Conservation (phyloP, 2,888 invertebrate genomes). For the Cryptosula pallasiana region DNA sequence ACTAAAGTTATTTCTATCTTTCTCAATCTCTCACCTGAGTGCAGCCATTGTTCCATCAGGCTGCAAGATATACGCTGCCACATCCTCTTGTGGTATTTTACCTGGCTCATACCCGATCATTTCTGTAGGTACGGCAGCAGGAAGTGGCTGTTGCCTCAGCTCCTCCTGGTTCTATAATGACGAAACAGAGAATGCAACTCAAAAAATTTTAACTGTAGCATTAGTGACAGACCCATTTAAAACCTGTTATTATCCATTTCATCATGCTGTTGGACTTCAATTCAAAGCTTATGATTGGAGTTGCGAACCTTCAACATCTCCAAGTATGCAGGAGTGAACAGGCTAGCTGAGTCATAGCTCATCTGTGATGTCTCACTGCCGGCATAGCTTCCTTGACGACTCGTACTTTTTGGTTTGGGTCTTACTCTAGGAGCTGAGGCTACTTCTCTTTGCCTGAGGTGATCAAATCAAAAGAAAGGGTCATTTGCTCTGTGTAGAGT, state of each 20-base stretch:
- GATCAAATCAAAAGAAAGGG: no score
- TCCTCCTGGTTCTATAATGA: not conserved
- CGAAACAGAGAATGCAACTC: no score
- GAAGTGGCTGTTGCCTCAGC: not conserved
- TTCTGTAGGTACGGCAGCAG: not conserved
- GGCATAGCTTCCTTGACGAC: not conserved
- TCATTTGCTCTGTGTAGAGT: no score
- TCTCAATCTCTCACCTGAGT: constrained; percentile 15
- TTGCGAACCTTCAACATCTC: constrained; percentile 14
- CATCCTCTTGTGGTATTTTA: constrained; percentile 19
- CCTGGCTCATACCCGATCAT: not conserved
- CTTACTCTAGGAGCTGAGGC: not conserved
- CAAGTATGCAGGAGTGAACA: constrained; percentile 7
- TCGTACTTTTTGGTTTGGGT: not conserved
- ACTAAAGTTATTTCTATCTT: no score
- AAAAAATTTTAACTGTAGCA: no score
- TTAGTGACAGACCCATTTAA: no score
- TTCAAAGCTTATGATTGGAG: not conserved
- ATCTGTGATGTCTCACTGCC: constrained; percentile 3
- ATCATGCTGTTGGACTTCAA: no score
- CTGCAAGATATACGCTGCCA: constrained; percentile 21
- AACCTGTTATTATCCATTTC: no score
- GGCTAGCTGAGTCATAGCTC: not conserved
- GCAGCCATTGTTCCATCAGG: constrained; percentile 23
- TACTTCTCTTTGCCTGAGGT: constrained; percentile 16